Conservation (phyloP, 2,888 invertebrate species). For the Melitaea athalia region DNA sequence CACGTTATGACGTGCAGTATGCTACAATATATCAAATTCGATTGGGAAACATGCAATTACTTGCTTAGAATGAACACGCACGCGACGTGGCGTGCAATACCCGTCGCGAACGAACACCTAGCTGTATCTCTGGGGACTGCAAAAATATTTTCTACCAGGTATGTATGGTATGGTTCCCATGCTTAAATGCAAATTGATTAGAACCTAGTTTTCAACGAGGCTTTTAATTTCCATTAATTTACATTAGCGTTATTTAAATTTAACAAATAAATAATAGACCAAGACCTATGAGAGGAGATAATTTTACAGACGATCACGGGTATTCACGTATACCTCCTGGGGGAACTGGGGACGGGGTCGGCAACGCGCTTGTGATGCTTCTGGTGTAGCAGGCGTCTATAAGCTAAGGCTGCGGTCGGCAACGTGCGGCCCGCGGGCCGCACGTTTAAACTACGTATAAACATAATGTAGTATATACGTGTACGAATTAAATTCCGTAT, state of each 20-base stretch:
- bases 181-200: not conserved
- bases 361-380: too few relatives aligned
- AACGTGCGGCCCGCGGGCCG: too few relatives aligned
- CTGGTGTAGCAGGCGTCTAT: too few relatives aligned
- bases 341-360: too few relatives aligned
- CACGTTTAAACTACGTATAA: too few relatives aligned
- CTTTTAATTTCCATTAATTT: not conserved
- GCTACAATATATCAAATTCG: slow-evolving; percentile 16
- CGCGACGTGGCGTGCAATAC: slow-evolving; percentile 70
- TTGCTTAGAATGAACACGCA: slow-evolving; percentile 46
- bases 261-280: not conserved
- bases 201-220: not conserved
- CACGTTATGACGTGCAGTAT: too few relatives aligned
- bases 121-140: slow-evolving; percentile 55
- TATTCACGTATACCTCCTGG: too few relatives aligned
- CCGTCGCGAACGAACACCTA: slow-evolving; percentile 70
- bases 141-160: not conserved
- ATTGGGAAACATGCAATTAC: slow-evolving; percentile 24
- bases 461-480: too few relatives aligned
- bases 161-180: too few relatives aligned
- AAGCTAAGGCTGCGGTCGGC: too few relatives aligned
- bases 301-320: not conserved
- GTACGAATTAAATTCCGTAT: too few relatives aligned
- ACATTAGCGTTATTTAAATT: too few relatives aligned
- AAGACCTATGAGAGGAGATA: not conserved